These are phyloP conservation scores for Polypterus bichir DNA, from an alignment of 2,113 vertebrate species.

Conservation along the genomic window DNA sequence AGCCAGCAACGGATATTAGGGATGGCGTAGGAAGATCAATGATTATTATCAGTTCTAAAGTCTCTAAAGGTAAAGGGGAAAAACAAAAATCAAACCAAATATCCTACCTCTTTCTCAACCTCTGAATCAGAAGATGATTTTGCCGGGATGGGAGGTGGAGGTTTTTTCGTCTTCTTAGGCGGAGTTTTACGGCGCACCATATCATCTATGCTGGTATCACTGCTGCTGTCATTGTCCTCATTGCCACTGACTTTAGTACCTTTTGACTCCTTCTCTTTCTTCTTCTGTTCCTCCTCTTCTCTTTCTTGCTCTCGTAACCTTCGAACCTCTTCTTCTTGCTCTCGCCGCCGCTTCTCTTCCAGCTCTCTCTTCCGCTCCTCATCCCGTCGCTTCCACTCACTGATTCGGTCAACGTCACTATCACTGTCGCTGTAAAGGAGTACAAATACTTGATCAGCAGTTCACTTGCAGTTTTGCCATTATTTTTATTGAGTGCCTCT, in stretches of 20 bases:
- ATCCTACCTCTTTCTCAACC: constrained; percentile 43
- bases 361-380: constrained; percentile 76
- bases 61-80: no score
- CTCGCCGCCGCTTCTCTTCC: constrained; percentile 78
- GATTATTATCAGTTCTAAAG: no score
- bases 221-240: constrained; percentile 22
- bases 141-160: constrained; percentile 48
- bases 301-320: constrained; percentile 75
- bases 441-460: no score
- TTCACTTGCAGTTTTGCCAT: no score
- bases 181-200: constrained; percentile 52
- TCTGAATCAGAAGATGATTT: constrained; percentile 72
- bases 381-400: constrained; percentile 87
- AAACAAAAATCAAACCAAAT: no score
- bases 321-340: constrained; percentile 85
- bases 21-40: no score
- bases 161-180: constrained; percentile 69
- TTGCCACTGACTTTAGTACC: constrained; percentile 33
- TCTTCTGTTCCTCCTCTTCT: constrained; percentile 75
- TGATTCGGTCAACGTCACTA: constrained; percentile 79
- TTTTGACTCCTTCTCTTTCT: constrained; percentile 66
- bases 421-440: constrained; percentile 40
- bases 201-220: constrained; percentile 60
- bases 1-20: no score
- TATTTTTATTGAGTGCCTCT: no score